Base-by-base conservation (phyloP, 2,113 vertebrate species). In the Mesocricetus auratus region DNA sequence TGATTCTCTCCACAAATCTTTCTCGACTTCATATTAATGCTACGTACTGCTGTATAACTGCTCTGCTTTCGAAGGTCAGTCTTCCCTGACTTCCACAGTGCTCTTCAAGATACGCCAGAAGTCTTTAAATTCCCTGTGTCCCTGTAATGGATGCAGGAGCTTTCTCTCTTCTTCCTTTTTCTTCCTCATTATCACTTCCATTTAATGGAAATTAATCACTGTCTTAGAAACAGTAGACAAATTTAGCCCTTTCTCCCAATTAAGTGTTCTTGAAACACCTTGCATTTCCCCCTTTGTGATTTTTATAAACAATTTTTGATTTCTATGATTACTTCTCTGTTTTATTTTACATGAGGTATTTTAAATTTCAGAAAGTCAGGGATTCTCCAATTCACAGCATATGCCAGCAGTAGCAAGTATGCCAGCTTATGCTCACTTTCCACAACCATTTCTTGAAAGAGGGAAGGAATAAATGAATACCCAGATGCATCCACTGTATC, bases 281-380 rank as follows among this genome's bases (percentile, higher is more conserved):
- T 89, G 3, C 36, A 15, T 9, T 74, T 94, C 36, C 22, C 79
- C 2, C 22, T 86, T 93, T 95, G 60, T 58, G 60, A 89, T 96
- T 64, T 36, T 89, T 95, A 68, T 82, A 89, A 74, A 1, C 3
- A 86, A 45, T 71, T 89, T 39, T 17, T 93, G 22, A 92, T 71
- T 92, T 96, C 21, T 92, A 1, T 75, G 86, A 89, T 91, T 42
- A 90, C 53, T 92, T 95, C 39, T 36, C 1, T 71, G 39, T 77
- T 86, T 95, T 83, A 74, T 81, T 45, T 91, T 58, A 82, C 2
- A 3, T 17, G 3, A 68, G 82, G 7, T 62, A 47, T 62, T 94
- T 90, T 79, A 87, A 75, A 77, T 96, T 94, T 92, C 39, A 89
- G 56, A 6, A 85, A 94, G 60, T 90, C 22, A 42, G 36, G 47